Evolutionary conservation across 2,888 invertebrate genomes (phyloP).

Genomic region (Leptodirus hochenwartii): DNA sequence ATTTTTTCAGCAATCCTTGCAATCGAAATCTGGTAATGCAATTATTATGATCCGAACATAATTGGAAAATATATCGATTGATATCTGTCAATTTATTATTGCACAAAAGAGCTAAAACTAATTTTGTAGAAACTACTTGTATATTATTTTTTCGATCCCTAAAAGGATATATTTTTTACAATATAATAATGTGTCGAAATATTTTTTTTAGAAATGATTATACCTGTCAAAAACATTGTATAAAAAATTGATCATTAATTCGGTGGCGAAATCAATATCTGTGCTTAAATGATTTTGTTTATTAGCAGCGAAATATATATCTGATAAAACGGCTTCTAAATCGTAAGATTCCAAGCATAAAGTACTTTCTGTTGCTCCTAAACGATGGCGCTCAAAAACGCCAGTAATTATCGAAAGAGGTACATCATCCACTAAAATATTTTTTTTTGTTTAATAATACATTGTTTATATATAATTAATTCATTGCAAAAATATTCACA

Average conservation of each 20-base stretch:
- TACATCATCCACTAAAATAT: constrained; percentile 21
- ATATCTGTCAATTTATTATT: constrained; percentile 42
- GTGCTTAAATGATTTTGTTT: constrained; percentile 43
- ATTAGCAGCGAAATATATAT: constrained; percentile 54
- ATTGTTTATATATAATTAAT: neutral
- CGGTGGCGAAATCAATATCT: constrained; percentile 42
- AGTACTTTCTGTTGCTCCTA: constrained; percentile 48
- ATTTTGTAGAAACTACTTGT: constrained; percentile 48
- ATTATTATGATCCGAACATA: constrained; percentile 57
- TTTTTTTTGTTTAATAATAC: too few species aligned
- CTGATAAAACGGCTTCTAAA: constrained; percentile 50
- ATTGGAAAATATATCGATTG: constrained; percentile 47
- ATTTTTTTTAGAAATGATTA: constrained; percentile 16
- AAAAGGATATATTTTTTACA: constrained; percentile 26
- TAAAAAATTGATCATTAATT: constrained; percentile 44
- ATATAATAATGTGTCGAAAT: too few species aligned
- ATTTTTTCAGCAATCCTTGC: constrained; percentile 38
- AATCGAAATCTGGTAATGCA: constrained; percentile 47
- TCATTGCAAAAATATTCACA: neutral
- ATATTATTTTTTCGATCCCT: constrained; percentile 43
- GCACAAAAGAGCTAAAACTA: constrained; percentile 46
- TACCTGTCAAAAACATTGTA: constrained; percentile 51
- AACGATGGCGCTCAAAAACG: constrained; percentile 52
- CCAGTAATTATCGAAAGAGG: constrained; percentile 39
- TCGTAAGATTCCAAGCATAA: constrained; percentile 46